A percentile compares a stretch with the other conserved stretches of the same genome.
phyloP scores from a whole-genome alignment of 1,140 invertebrate genomes.

The Neelides sp. region DNA sequence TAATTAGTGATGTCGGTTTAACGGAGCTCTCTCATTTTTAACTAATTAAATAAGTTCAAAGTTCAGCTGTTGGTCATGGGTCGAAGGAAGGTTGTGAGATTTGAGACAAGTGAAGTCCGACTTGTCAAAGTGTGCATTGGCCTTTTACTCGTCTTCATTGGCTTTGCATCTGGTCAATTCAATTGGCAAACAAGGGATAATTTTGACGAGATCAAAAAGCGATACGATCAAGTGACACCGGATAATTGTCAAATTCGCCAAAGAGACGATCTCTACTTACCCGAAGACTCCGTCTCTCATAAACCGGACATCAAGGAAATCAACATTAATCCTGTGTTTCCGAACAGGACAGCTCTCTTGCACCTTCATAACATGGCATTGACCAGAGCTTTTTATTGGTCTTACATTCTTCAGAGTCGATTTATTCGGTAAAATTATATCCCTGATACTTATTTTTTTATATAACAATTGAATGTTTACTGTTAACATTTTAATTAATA shows the following conservation, averaged over 20 bases:
- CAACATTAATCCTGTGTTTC: conserved; percentile 87
- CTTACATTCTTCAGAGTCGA: conserved; percentile 81
- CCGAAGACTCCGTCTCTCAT: conserved; percentile 71
- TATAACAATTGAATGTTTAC: conserved; percentile 6
- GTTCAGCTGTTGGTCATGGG: conserved; percentile 6
- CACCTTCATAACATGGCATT: conserved; percentile 93
- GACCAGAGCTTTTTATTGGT: conserved; percentile 88
- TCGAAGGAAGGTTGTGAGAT: too few relatives aligned
- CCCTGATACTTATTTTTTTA: conserved; percentile 31
- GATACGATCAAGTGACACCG: conserved; percentile 58
- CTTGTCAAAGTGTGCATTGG: background rate
- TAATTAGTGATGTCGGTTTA: background rate
- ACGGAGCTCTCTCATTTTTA: too few relatives aligned
- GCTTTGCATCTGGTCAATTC: conserved; percentile 50
- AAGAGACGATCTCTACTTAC: conserved; percentile 68
- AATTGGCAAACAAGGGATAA: conserved; percentile 76
- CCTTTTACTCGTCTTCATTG: conserved; percentile 2
- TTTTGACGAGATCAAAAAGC: conserved; percentile 71
- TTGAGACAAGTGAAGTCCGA: too few relatives aligned
- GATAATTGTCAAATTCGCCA: conserved; percentile 83
- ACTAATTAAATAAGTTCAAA: background rate
- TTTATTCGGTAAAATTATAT: conserved; percentile 69
- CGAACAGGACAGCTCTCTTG: conserved; percentile 80
- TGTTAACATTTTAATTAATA: conserved; percentile 3
- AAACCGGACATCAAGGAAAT: conserved; percentile 87